phyloP scores from a whole-genome alignment of 2,113 vertebrate species.

The Nothoprocta perdicaria region DNA sequence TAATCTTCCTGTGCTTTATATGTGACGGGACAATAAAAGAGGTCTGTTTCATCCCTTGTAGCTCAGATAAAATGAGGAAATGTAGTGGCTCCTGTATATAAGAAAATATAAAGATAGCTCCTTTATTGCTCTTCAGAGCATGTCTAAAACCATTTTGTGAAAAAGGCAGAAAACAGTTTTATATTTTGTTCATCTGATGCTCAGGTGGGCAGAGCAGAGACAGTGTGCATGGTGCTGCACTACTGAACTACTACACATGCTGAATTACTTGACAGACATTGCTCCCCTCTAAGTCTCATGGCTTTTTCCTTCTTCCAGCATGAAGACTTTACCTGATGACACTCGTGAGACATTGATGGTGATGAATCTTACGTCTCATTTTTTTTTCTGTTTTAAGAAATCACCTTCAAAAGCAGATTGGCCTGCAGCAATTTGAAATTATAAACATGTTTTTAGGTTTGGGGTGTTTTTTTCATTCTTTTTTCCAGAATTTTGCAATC shows the following conservation, averaged over 20 bases:
- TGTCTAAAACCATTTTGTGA: not conserved
- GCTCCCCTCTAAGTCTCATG: not conserved
- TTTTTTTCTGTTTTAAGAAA: not conserved
- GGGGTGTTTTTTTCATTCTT: too few species aligned
- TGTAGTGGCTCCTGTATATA: not conserved
- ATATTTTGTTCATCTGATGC: not conserved
- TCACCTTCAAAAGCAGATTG: not conserved
- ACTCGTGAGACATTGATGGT: not conserved
- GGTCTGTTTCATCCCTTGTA: not conserved
- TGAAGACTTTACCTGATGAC: not conserved
- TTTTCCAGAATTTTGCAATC: accelerated
- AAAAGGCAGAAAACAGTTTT: not conserved
- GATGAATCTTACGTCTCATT: not conserved
- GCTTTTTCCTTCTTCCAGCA: not conserved
- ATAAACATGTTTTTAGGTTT: not conserved
- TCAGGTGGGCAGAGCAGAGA: not conserved
- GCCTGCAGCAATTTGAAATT: not conserved
- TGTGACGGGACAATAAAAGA: not conserved
- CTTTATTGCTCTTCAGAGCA: not conserved
- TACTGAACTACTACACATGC: not conserved
- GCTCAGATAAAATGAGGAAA: not conserved
- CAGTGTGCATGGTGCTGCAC: accelerated
- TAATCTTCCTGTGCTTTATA: not conserved
- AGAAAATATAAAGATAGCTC: not conserved
- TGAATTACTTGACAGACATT: not conserved